Evolutionary conservation across 2,113 vertebrate species (phyloP).

Genomic region (Synchiropus splendidus): DNA sequence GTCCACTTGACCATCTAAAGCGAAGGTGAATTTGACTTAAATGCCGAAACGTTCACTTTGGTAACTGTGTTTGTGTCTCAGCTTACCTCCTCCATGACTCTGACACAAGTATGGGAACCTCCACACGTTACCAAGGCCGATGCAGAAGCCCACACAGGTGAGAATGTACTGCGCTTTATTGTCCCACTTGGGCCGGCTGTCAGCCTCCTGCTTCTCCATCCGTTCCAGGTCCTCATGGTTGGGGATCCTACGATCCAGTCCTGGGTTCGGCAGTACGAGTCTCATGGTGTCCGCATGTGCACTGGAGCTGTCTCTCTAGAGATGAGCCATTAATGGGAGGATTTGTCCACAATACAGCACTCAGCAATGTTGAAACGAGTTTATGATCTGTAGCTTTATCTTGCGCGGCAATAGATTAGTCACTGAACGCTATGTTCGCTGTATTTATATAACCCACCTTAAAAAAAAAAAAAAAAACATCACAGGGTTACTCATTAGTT

Average conservation of each 20-base stretch:
- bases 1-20: too few relatives aligned
- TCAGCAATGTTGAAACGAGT: conserved; percentile 1
- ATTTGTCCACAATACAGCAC: not conserved
- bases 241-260: conserved; percentile 75
- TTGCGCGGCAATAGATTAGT: conserved; percentile 16
- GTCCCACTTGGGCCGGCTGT: conserved; percentile 83
- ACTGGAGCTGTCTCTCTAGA: not conserved
- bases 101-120: conserved; percentile 91
- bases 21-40: too few relatives aligned
- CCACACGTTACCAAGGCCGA: conserved; percentile 91
- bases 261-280: conserved; percentile 74
- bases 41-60: too few relatives aligned
- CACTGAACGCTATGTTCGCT: conserved; percentile 1
- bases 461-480: too few relatives aligned
- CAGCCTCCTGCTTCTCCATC: conserved; percentile 66
- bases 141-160: conserved; percentile 86
- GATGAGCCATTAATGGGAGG: not conserved
- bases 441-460: too few relatives aligned
- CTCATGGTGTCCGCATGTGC: conserved; percentile 54
- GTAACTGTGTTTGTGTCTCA: not conserved
- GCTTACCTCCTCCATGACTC: conserved; percentile 88
- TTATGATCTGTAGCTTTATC: conserved; percentile 34
- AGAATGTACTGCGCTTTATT: conserved; percentile 89
- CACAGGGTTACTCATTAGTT: too few relatives aligned
- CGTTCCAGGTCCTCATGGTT: conserved; percentile 66